Conservation (phyloP, 2,113 vertebrate species). For the Stomatorhinus ivindoensis region DNA sequence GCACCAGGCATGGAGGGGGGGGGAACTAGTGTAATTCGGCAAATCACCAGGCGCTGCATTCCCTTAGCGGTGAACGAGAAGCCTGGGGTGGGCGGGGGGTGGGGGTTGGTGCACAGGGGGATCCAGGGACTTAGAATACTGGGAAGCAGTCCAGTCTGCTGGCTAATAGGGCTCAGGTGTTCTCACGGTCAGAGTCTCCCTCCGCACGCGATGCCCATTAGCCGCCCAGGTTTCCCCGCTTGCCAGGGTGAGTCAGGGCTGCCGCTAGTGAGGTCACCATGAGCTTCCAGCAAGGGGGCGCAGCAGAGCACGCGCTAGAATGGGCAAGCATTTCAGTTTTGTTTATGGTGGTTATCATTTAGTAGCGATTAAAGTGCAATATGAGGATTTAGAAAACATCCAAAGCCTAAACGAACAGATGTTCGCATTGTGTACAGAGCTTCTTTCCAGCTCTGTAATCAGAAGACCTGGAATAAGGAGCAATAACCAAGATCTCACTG, state of each 20-base stretch:
- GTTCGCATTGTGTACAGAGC: background rate
- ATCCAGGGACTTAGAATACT: slow-evolving; percentile 13
- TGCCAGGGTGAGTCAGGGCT: slow-evolving; percentile 16
- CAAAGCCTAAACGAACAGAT: background rate
- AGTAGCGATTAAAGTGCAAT: background rate
- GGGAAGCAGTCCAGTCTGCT: slow-evolving; percentile 37
- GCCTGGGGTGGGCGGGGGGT: slow-evolving; percentile 9
- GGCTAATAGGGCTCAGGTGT: slow-evolving; percentile 39
- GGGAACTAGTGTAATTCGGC: background rate
- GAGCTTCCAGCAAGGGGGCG: background rate
- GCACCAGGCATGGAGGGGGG: background rate
- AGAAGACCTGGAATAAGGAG: background rate
- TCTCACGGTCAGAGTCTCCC: slow-evolving; percentile 24
- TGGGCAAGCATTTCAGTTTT: background rate
- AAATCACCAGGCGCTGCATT: background rate
- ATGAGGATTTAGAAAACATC: background rate
- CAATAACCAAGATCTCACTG: background rate
- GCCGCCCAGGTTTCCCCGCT: slow-evolving; percentile 3
- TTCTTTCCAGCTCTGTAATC: background rate
- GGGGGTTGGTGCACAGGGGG: too few species aligned
- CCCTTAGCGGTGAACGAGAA: background rate
- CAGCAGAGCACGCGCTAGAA: background rate
- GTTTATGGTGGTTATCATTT: background rate
- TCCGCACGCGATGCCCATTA: slow-evolving; percentile 40
- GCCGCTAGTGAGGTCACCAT: background rate